Base-by-base conservation (phyloP, 2,888 invertebrate species). In the Eubasilissa splendida region DNA sequence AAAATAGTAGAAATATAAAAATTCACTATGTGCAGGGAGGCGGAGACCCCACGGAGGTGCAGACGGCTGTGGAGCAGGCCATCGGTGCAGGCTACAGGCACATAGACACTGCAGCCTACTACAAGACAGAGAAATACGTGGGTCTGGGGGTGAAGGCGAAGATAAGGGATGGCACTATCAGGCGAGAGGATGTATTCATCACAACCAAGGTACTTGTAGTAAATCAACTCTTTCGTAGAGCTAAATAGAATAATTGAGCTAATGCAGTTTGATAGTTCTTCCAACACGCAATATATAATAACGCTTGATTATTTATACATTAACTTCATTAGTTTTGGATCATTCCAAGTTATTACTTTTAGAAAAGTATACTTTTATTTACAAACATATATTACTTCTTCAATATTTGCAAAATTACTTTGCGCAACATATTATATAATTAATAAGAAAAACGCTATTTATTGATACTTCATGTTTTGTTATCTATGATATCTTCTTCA, bases 51-150 rank as follows among this genome's bases (percentile, higher is more conserved):
- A 31, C 86, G 5, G 86, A 87, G 4, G 91, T 91, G 10, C 86
- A 88, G 82, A 86, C 88, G 66, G 91, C 92, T 0, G 90, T 93
- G 8, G 89, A 89, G 79, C 86, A 87, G 68, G 93, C 93, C 2
- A 90, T 94, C 31, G 92, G 93, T 66, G 88, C 88, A 0, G 94
- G 94, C 0, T 94, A 94, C 87, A 88, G 93, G 0, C 93, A 92
- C 84, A 90, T 94, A 56, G 94, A 94, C 85, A 92, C 93, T 77
- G 94, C 94, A 0, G 88, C 88, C 85, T 88, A 90, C 31, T 94
- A 94, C 85, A 87, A 88, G 31, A 91, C 91, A 4, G 92, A 92
- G 84, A 84, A 85, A 1, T 91, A 91, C 88, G 90, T 93, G 50
- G 93, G 93, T 0, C 85, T 87, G 14, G 92, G 88, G 0, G 82